Percentiles rank a stretch among this genome's conserved stretches.
Conservation (phyloP, 2,888 invertebrate genomes). For the Gastracanthus pulcherrimus region DNA sequence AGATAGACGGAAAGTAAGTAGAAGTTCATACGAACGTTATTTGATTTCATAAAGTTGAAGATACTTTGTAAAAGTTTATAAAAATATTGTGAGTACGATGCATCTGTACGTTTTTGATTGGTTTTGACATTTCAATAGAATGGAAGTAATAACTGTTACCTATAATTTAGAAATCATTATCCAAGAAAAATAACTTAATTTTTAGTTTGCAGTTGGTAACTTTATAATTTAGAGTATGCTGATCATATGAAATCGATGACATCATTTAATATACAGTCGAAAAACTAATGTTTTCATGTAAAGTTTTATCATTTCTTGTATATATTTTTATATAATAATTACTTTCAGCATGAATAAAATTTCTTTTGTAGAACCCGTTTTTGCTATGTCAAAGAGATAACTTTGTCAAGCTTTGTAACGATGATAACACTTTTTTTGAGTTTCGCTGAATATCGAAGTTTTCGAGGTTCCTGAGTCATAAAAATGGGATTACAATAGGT, state of each 20-base stretch:
- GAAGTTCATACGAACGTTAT: background rate
- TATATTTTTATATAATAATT: background rate
- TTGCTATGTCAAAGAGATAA: background rate
- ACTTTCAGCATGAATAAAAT: background rate
- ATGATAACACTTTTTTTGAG: too few relatives aligned
- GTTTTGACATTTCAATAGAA: background rate
- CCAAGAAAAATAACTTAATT: background rate
- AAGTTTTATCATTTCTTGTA: background rate
- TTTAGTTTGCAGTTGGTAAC: background rate
- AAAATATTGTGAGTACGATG: slow-evolving; percentile 45
- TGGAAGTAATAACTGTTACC: background rate
- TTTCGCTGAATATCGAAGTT: too few relatives aligned
- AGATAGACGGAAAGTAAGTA: slow-evolving; percentile 84
- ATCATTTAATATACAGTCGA: background rate
- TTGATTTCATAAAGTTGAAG: background rate
- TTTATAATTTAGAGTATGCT: background rate
- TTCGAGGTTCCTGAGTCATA: too few relatives aligned
- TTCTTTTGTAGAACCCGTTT: background rate
- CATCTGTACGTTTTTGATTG: slow-evolving; percentile 4
- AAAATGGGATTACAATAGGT: too few relatives aligned
- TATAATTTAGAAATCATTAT: background rate
- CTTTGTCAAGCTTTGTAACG: too few relatives aligned
- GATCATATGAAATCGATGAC: background rate
- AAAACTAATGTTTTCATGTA: slow-evolving; percentile 15
- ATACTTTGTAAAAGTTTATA: background rate